Conservation (phyloP, 2,113 vertebrate genomes). For the Perca fluviatilis region DNA sequence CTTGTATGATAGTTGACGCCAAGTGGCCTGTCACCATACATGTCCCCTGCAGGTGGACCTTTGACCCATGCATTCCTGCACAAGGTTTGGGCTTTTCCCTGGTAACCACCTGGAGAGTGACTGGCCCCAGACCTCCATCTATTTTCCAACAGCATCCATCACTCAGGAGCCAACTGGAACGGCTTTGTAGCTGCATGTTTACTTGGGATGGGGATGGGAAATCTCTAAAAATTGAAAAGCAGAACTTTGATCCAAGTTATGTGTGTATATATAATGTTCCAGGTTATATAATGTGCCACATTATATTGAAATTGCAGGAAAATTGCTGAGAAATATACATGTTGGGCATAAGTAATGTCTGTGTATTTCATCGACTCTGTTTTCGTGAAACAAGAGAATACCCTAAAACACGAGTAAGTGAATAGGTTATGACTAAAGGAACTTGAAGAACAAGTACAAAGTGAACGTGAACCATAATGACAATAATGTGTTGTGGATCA, state of each 20-base stretch:
- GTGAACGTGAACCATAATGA: too few relatives aligned
- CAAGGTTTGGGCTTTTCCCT: conserved; percentile 56
- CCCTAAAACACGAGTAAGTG: neutral
- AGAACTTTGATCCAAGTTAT: neutral
- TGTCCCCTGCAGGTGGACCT: conserved; percentile 65
- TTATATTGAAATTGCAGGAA: neutral
- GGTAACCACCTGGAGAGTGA: conserved; percentile 61
- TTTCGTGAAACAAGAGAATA: neutral
- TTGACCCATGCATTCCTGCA: conserved; percentile 67
- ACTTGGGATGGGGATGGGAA: neutral
- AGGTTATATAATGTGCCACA: neutral
- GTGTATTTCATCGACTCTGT: neutral
- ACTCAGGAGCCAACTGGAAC: conserved; percentile 11
- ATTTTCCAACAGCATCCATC: conserved; percentile 35
- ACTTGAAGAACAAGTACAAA: neutral
- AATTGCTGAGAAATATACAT: neutral
- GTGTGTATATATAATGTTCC: neutral
- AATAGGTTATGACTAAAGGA: neutral
- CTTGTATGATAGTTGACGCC: conserved; percentile 16
- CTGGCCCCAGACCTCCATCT: conserved; percentile 22
- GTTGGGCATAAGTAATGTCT: neutral
- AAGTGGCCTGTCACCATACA: conserved; percentile 43
- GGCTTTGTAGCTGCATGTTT: neutral
- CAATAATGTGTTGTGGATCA: neutral
- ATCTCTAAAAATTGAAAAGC: neutral